Evolutionary conservation across 2,888 invertebrate species (phyloP), one percentile per base, ranked within the genome.

Genomic region (Prosapia bicincta): DNA sequence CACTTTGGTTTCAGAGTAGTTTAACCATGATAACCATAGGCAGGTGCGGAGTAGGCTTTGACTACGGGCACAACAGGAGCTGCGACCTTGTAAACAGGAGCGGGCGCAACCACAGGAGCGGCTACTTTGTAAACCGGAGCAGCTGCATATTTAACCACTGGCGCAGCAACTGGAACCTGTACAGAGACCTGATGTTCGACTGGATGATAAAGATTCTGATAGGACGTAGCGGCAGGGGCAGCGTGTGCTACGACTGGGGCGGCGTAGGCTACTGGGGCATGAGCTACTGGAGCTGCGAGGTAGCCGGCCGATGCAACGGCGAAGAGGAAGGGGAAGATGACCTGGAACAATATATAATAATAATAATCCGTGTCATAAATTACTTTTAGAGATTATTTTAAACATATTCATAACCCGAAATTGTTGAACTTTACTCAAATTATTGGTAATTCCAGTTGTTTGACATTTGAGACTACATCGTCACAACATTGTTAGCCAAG

Each of bases 311-410:
- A 83, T 30, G 81, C 83, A 70, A 83, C 82, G 74, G 82, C 79
- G 75, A 80, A 80, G 82, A 86, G 82, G 71, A 87, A 83, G 75
- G 86, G 84, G 78, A 86, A 81, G 43, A 85, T 81, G 70, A 81
- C 78, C 83, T 72, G 72, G 6, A 72, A 72, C n/a, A n/a, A n/a
- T n/a, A n/a, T n/a, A n/a, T n/a, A n/a, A n/a, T n/a, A n/a, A n/a
- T n/a, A n/a, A n/a, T n/a, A n/a, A n/a, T n/a, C n/a, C n/a, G n/a
- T n/a, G n/a, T n/a, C n/a, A n/a, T n/a, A n/a, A n/a, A n/a, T n/a
- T n/a, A n/a, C n/a, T n/a, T n/a, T n/a, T n/a, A n/a, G n/a, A n/a
- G n/a, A n/a, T n/a, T n/a, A n/a, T n/a, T n/a, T n/a, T n/a, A n/a
- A n/a, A n/a, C n/a, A n/a, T n/a, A n/a, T n/a, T n/a, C n/a, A n/a